Conservation (phyloP, 2,888 invertebrate genomes). For the Nephrotoma appendiculata region DNA sequence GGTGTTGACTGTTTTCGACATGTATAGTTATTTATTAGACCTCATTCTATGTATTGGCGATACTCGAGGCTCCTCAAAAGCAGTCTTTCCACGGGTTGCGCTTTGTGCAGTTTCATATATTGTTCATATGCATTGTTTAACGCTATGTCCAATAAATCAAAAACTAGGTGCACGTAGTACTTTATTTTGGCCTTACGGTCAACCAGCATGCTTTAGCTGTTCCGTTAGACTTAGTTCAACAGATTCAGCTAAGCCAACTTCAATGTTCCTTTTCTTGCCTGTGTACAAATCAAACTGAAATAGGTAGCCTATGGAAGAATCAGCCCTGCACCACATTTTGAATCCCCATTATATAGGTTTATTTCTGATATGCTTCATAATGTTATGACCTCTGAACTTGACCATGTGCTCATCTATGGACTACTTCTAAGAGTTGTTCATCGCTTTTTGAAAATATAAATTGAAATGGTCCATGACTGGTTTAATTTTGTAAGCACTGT, state of each 20-base stretch:
- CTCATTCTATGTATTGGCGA: no score
- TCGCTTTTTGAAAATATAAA: conserved; percentile 6
- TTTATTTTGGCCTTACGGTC: no score
- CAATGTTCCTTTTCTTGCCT: not conserved
- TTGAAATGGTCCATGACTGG: not conserved
- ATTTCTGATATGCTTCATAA: conserved; percentile 15
- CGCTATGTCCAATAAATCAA: no score
- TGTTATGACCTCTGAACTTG: conserved; percentile 13
- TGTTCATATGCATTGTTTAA: no score
- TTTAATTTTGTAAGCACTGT: not conserved
- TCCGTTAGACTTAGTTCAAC: not conserved
- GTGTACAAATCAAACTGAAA: conserved; percentile 7
- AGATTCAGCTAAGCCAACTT: not conserved
- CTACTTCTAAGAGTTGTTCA: conserved; percentile 4
- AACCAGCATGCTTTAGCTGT: no score
- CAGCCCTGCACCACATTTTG: conserved; percentile 14
- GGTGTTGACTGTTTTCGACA: no score
- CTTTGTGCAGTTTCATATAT: no score
- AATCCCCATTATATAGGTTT: conserved; percentile 15
- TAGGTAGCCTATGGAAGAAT: conserved; percentile 6
- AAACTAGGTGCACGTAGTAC: no score
- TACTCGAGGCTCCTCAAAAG: no score
- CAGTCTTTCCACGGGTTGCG: no score
- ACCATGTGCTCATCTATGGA: conserved; percentile 15
- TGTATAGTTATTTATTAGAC: no score